Evolutionary conservation across 2,888 invertebrate genomes (phyloP).

Genomic region (Drosophila lutescens): DNA sequence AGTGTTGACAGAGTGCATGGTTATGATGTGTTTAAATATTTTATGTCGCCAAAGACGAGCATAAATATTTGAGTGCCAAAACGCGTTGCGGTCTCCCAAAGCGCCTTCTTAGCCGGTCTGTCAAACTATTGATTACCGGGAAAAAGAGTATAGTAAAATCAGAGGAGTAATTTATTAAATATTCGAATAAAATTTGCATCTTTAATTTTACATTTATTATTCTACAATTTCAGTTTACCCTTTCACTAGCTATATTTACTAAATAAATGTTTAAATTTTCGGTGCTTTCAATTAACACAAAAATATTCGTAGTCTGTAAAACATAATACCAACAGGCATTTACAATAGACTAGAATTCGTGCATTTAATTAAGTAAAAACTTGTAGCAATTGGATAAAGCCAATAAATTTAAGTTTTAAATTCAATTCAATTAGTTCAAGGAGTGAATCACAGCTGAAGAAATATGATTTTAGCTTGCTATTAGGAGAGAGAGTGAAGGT

Average conservation of each 20-base stretch:
- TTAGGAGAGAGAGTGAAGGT: too few relatives aligned
- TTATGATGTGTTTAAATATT: slow-evolving; percentile 73
- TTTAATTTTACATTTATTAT: not conserved
- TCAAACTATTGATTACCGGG: slow-evolving; percentile 44
- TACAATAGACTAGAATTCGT: too few relatives aligned
- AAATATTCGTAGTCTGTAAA: too few relatives aligned
- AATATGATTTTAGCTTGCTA: too few relatives aligned
- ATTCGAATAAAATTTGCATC: not conserved
- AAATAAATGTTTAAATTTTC: too few relatives aligned
- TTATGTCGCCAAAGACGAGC: slow-evolving; percentile 59
- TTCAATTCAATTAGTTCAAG: too few relatives aligned
- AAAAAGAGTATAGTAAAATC: not conserved
- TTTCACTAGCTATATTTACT: too few relatives aligned
- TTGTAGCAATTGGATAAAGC: not conserved
- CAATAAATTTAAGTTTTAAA: not conserved
- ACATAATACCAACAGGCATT: too few relatives aligned
- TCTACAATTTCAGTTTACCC: too few relatives aligned
- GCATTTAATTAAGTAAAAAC: not conserved
- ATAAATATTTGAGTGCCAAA: slow-evolving; percentile 76
- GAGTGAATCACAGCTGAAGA: too few relatives aligned
- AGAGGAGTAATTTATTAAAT: not conserved
- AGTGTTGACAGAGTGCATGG: slow-evolving; percentile 67
- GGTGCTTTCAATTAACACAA: too few relatives aligned
- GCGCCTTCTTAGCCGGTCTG: slow-evolving; percentile 37
- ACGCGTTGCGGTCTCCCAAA: slow-evolving; percentile 58